Evolutionary conservation across 2,797 vertebrate species (phyloP).

Genomic region (Podarcis lilfordi): DNA sequence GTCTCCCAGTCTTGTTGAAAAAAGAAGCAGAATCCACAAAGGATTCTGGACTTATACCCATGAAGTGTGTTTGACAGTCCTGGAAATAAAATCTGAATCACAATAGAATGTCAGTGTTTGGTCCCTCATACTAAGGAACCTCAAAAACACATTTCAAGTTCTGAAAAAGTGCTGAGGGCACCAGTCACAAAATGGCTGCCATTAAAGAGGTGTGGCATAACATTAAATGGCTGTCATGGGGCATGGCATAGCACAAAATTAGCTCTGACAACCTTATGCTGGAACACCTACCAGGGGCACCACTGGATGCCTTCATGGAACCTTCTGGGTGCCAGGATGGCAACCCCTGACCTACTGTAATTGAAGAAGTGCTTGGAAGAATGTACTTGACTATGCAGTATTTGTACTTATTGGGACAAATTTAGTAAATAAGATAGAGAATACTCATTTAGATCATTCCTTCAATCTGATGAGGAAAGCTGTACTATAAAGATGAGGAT

Average conservation of each 20-base stretch:
- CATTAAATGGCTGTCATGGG: no score
- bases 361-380: background rate
- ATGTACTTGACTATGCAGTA: conserved; percentile 6
- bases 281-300: no score
- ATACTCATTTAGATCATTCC: conserved; percentile 13
- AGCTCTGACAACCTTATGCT: no score
- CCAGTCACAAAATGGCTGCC: no score
- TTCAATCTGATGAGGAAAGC: conserved; percentile 30
- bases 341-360: background rate
- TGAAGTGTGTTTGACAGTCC: background rate
- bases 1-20: background rate
- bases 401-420: background rate
- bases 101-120: background rate
- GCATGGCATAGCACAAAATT: no score
- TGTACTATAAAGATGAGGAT: conserved; percentile 44
- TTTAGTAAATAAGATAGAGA: conserved; percentile 17
- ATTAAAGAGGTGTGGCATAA: no score
- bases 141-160: background rate
- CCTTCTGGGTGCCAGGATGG: background rate
- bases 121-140: background rate
- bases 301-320: no score
- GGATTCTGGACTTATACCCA: background rate
- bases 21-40: background rate
- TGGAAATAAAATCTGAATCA: background rate
- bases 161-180: background rate